Percentiles rank a stretch among this genome's conserved stretches.
Conservation (phyloP, 2,797 vertebrate species). For the Molossus molossus region DNA sequence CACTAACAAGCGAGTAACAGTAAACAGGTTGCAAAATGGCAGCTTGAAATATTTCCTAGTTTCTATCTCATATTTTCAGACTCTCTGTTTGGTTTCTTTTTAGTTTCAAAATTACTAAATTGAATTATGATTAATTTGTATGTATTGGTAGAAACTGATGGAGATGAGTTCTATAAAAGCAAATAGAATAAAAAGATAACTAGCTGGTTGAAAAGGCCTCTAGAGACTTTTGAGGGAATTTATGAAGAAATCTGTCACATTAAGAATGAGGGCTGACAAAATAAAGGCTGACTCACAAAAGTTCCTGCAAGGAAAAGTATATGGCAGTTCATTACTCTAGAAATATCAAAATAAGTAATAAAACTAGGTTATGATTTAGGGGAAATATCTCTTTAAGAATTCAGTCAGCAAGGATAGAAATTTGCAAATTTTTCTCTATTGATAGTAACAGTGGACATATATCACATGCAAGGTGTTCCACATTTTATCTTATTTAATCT, state of each 20-base stretch:
- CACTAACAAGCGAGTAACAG: neutral
- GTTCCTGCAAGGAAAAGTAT: slow-evolving; percentile 12
- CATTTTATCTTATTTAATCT: slow-evolving; percentile 22
- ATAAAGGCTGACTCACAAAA: slow-evolving; percentile 57
- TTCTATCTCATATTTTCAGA: neutral
- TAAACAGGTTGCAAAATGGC: slow-evolving; percentile 24
- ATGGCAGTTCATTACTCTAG: neutral
- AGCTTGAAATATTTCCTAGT: slow-evolving; percentile 47
- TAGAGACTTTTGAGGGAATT: slow-evolving; percentile 32
- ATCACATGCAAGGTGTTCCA: neutral
- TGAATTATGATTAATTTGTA: slow-evolving; percentile 69
- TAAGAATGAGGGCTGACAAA: slow-evolving; percentile 12
- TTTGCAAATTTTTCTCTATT: neutral
- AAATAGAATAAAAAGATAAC: slow-evolving; percentile 58
- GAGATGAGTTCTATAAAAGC: slow-evolving; percentile 22
- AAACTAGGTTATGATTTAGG: neutral
- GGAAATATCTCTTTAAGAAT: slow-evolving; percentile 46
- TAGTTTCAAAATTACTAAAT: slow-evolving; percentile 56
- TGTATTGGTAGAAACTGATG: slow-evolving; percentile 3
- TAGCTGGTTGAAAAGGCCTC: slow-evolving; percentile 5
- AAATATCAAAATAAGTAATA: neutral
- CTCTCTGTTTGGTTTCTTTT: slow-evolving; percentile 8
- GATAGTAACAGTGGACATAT: neutral
- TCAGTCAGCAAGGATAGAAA: neutral
- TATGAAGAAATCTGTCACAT: slow-evolving; percentile 66